These are phyloP conservation scores for Actias luna DNA, from an alignment of 2,888 invertebrate genomes.

Conservation along the genomic window DNA sequence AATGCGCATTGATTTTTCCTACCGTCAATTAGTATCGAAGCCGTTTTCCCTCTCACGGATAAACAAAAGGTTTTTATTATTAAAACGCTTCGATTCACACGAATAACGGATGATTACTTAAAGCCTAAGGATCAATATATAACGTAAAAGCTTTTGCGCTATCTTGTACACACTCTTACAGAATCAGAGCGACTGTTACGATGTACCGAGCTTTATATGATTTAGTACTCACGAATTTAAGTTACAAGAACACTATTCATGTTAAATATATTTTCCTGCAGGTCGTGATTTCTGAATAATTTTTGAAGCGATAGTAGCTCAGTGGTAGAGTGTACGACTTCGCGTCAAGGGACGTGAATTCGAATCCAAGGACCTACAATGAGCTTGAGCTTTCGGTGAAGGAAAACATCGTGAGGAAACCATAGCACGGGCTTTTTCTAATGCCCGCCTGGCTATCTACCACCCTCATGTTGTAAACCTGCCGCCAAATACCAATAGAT, in stretches of 20 bases:
- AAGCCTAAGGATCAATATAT: not conserved
- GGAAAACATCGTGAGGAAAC: too few relatives aligned
- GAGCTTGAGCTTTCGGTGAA: too few relatives aligned
- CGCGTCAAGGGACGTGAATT: too few relatives aligned
- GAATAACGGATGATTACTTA: not conserved
- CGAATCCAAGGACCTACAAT: too few relatives aligned
- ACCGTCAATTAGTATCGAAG: not conserved
- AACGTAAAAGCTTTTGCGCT: not conserved
- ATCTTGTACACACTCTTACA: not conserved
- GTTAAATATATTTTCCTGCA: not conserved
- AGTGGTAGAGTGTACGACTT: too few relatives aligned
- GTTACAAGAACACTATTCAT: not conserved
- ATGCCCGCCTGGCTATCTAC: too few relatives aligned
- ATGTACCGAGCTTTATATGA: not conserved
- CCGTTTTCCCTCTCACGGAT: not conserved
- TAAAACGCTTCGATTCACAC: not conserved
- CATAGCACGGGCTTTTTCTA: too few relatives aligned
- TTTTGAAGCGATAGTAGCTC: too few relatives aligned
- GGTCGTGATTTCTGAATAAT: too few relatives aligned
- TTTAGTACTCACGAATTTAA: not conserved
- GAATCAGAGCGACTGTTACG: not conserved
- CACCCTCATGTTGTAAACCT: too few relatives aligned
- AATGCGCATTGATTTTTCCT: not conserved
- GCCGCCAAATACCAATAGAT: too few relatives aligned
- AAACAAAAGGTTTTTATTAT: not conserved